Evolutionary conservation across 2,113 vertebrate genomes (phyloP), one percentile per base, ranked within the genome.

Genomic region (Pseudopipra pipra): DNA sequence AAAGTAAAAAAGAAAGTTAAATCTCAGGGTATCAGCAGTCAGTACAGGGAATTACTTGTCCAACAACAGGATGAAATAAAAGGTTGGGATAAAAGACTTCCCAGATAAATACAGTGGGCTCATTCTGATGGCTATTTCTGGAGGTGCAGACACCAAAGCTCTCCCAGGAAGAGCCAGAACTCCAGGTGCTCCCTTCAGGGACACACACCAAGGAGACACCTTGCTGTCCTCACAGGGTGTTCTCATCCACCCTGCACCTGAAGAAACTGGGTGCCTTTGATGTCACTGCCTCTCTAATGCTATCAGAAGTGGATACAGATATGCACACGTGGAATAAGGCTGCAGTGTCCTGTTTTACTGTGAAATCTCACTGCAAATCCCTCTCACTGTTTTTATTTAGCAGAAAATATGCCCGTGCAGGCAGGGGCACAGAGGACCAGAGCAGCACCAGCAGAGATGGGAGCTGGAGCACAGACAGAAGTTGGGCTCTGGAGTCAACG

Each of bases 1-100:
- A 88, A 88, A 86, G 37, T 44, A 5, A 93, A 86, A 96, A 88
- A 63, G 43, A 56, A 88, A 77, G 63, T 43, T n/a, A 91, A 91
- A 84, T 70, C 81, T 51, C 85, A 80, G 18, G 28, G 30, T 82
- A 82, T 41, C 46, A 62, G 47, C 66, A 93, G 52, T 54, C 79
- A 95, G 78, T 59, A 65, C 11, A 76, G 89, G 33, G 71, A 95
- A 87, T 75, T 85, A 72, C 52, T 44, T 90, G 56, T 81, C 62
- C 41, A 85, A 72, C 31, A 78, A 79, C 61, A 63, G 43, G 8
- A 65, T 55, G 8, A 43, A 66, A 59, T 51, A 73, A 80, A 44
- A 41, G 23, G 47, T 46, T 82, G 47, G 47, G 35, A 76, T 86
- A 79, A 88, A 84, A 89, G 46, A 41, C n/a, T 74, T 74, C 52